Base-by-base conservation (phyloP, 1,140 invertebrate genomes). In the Rhizoglyphus robini region DNA sequence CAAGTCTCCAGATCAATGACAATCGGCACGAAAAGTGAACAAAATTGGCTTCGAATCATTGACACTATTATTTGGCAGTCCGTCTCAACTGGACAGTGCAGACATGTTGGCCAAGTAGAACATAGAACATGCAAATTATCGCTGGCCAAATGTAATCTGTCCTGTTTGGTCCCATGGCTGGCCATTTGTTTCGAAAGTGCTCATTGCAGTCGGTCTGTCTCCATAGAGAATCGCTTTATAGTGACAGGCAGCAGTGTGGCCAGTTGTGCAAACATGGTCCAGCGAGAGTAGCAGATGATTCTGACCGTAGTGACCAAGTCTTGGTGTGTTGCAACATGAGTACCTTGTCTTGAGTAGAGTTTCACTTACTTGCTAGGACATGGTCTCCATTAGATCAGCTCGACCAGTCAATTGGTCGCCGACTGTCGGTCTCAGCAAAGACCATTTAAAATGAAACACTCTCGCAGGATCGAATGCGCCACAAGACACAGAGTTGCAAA, bases 11-110 rank as follows among this genome's bases (percentile, higher is more conserved):
- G 51, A 54, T 54, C 51, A 54, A 54, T 54, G 51, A 54, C 51
- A 54, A 54, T 54, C 51, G 51, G 20, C 51, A 54, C 51, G 20
- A 5, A 20, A 20, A 54, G 20, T 8, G 8, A 54, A 54, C 51
- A 54, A 54, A 54, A 54, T 54, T 54, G 51, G 51, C 20, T 54
- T 54, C 31, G 20, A 54, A 8, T 54, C 51, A 54, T 54, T 54
- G 51, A 54, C 51, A 54, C 51, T 54, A 54, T 5, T 54, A 54
- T 5, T 54, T 8, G 51, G 8, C 41, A 15, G 23, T 46, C 41
- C 15, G 41, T 46, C 41, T 46, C 41, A 15, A 46, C 41, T 46
- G 41, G 41, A 41, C 36, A 41, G 18, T 41, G 36, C 18, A 8
- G 51, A 15, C 8, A 8, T 8, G 51, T 25, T 23, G 31, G 51